Evolutionary conservation across 2,113 vertebrate species (phyloP).

Genomic region (Gambusia affinis): DNA sequence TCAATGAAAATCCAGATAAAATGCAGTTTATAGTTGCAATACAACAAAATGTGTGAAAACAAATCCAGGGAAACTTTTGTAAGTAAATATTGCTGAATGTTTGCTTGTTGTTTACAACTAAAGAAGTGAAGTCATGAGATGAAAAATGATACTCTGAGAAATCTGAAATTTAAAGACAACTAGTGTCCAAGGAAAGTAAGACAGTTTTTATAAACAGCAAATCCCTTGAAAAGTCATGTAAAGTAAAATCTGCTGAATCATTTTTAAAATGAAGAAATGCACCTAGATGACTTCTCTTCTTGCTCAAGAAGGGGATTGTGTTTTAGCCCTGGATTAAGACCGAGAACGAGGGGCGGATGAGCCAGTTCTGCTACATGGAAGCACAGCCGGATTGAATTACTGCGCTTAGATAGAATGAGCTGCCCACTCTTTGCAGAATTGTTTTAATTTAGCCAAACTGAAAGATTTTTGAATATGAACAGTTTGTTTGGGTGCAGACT

Average conservation of each 20-base stretch:
- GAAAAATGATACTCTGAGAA: background rate
- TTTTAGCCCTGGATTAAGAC: background rate
- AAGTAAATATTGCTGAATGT: too few species aligned
- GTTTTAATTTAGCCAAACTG: too few species aligned
- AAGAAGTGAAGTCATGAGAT: background rate
- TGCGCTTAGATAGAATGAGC: background rate
- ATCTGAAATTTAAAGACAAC: background rate
- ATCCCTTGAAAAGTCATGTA: slow-evolving; percentile 5
- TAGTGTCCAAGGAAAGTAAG: background rate
- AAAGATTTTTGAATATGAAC: too few species aligned
- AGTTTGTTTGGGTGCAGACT: too few species aligned
- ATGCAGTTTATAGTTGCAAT: too few species aligned
- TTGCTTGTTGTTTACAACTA: too few species aligned
- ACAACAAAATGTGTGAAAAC: too few species aligned
- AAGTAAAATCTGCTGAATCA: slow-evolving; percentile 21
- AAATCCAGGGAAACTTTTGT: too few species aligned
- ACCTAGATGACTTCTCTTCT: background rate
- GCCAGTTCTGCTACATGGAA: background rate
- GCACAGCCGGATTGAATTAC: slow-evolving; percentile 5
- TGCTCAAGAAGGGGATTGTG: background rate
- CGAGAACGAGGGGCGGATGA: background rate
- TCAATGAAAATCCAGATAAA: too few species aligned
- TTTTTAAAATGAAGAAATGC: slow-evolving; percentile 6
- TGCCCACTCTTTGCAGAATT: too few species aligned
- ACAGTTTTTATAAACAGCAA: background rate